A percentile compares a stretch with the other conserved stretches of the same genome.
Evolutionary conservation across 2,797 vertebrate species (phyloP).

Genomic region (Eulemur albifrons): DNA sequence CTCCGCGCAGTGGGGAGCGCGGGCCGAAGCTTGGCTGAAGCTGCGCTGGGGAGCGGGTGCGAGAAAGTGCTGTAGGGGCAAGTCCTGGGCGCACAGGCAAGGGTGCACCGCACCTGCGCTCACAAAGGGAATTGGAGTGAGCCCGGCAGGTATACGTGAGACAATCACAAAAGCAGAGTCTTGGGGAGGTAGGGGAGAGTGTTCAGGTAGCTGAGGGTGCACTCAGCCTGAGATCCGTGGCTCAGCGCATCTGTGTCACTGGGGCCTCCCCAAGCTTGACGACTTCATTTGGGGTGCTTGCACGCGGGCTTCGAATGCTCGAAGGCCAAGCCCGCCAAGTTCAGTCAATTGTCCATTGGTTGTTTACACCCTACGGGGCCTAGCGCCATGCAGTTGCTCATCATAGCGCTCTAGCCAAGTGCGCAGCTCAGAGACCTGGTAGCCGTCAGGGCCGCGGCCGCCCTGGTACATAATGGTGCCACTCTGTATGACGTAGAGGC

Average conservation of each 20-base stretch:
- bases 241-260: neutral
- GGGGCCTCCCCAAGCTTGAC: neutral
- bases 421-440: slow-evolving; percentile 95
- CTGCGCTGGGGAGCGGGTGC: neutral
- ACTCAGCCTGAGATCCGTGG: neutral
- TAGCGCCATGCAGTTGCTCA: slow-evolving; percentile 83
- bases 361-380: slow-evolving; percentile 74
- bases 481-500: slow-evolving; percentile 95
- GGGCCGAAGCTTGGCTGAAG: neutral
- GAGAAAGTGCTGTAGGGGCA: neutral
- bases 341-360: neutral
- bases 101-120: neutral
- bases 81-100: neutral
- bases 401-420: slow-evolving; percentile 94
- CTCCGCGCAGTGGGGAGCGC: neutral
- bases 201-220: neutral
- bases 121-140: neutral
- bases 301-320: slow-evolving; percentile 12
- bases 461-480: slow-evolving; percentile 95
- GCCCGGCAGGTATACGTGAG: neutral
- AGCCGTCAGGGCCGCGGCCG: slow-evolving; percentile 95
- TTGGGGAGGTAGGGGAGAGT: neutral
- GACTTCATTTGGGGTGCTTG: neutral
- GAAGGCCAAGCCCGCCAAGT: neutral
- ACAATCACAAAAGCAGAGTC: neutral